Percentiles rank a stretch among this genome's conserved stretches.
These are phyloP conservation scores for Nyleta sp. DNA, from an alignment of 2,888 invertebrate species.

Conservation along the genomic window DNA sequence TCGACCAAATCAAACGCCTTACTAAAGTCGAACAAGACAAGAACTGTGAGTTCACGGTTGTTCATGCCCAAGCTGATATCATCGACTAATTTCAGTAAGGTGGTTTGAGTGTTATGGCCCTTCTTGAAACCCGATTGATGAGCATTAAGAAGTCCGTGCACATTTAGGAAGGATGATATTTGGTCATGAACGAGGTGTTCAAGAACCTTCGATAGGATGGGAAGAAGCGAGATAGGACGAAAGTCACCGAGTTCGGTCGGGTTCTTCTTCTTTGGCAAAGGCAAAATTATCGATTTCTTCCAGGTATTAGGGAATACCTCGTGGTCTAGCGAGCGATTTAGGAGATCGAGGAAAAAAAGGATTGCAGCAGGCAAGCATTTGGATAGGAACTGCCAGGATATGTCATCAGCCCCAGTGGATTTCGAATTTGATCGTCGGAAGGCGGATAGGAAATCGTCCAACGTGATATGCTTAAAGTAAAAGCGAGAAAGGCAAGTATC, in stretches of 20 bases:
- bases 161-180: neutral
- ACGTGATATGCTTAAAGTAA: neutral
- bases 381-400: neutral
- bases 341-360: neutral
- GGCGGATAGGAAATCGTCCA: neutral
- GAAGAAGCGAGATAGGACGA: neutral
- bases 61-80: neutral
- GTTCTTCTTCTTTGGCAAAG: neutral
- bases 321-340: neutral
- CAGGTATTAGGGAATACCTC: neutral
- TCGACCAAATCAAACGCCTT: neutral
- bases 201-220: neutral
- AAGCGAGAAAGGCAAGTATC: neutral
- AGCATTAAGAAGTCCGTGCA: neutral
- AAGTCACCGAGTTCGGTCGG: neutral
- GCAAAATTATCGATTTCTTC: neutral
- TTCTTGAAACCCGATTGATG: neutral
- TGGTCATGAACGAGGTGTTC: neutral
- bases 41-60: neutral
- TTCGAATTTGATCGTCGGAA: neutral
- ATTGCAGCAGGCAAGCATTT: neutral
- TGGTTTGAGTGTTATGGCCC: neutral
- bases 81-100: neutral
- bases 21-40: neutral
- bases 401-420: neutral